Conservation (phyloP, 2,888 invertebrate genomes). For the Scaptomyza reducta region DNA sequence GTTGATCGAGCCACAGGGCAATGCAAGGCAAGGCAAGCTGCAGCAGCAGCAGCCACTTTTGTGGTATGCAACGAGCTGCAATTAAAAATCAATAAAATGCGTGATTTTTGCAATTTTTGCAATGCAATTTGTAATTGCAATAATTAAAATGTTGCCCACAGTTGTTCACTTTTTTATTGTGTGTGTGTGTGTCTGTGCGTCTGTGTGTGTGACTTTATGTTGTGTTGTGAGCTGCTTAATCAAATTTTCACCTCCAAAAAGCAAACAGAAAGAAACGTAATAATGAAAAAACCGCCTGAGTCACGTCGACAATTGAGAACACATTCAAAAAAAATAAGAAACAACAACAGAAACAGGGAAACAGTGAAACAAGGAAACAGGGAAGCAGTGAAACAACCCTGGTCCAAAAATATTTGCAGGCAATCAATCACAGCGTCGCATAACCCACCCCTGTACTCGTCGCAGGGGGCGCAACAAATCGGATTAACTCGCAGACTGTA, state of each 20-base stretch:
- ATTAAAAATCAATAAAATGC: conserved; percentile 81
- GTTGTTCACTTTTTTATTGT: conserved; percentile 13
- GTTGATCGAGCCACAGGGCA: conserved; percentile 26
- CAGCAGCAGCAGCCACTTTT: conserved; percentile 25
- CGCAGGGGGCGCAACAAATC: conserved; percentile 72
- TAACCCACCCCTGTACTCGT: conserved; percentile 60
- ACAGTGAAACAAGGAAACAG: conserved; percentile 38
- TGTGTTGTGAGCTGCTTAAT: conserved; percentile 52
- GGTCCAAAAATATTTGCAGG: conserved; percentile 51
- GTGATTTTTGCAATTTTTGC: conserved; percentile 78
- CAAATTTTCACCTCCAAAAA: conserved; percentile 69
- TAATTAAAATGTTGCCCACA: conserved; percentile 69
- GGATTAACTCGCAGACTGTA: conserved; percentile 76
- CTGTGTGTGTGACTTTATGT: background rate
- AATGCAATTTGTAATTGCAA: conserved; percentile 77
- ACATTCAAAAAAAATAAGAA: conserved; percentile 23
- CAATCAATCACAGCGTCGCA: conserved; percentile 77
- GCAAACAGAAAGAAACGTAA: background rate
- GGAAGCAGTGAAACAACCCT: conserved; percentile 52
- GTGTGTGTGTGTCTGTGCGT: background rate
- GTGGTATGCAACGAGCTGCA: conserved; percentile 80
- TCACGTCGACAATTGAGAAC: conserved; percentile 51
- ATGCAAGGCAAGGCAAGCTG: conserved; percentile 11
- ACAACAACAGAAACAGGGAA: conserved; percentile 38
- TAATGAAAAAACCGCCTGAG: conserved; percentile 40